These are phyloP conservation scores for Hormiphora californensis DNA, from an alignment of 37 sponge, comb jelly and placozoan species.

Conservation along the genomic window DNA sequence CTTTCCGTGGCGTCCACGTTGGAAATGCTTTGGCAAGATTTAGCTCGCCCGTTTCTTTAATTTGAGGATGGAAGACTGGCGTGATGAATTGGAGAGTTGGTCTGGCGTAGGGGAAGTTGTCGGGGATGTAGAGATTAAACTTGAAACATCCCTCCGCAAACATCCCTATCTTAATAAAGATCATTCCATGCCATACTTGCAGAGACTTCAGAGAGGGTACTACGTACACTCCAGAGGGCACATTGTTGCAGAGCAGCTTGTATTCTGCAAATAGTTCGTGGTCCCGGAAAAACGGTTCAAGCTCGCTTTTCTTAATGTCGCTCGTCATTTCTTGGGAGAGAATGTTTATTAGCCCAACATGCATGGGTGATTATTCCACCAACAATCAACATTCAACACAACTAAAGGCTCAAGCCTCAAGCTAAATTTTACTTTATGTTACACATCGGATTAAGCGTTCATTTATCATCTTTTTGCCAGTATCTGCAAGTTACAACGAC, in stretches of 20 bases:
- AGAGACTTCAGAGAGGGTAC: slow-evolving; percentile 43
- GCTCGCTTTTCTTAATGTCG: no score
- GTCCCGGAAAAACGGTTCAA: slow-evolving; percentile 39
- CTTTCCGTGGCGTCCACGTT: slow-evolving; percentile 49
- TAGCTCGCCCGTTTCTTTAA: slow-evolving; percentile 17
- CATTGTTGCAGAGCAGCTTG: slow-evolving; percentile 48
- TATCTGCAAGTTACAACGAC: no score
- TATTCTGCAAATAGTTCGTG: slow-evolving; percentile 47
- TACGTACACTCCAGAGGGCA: slow-evolving; percentile 43
- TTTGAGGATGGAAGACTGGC: slow-evolving; percentile 48
- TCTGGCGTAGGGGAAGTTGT: slow-evolving; percentile 43
- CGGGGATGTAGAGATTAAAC: slow-evolving; percentile 39
- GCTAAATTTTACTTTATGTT: no score
- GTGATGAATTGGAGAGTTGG: slow-evolving; percentile 14
- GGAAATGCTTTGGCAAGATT: slow-evolving; percentile 46
- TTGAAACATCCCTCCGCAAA: slow-evolving; percentile 51
- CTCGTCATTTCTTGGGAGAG: no score
- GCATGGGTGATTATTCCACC: no score
- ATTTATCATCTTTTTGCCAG: no score
- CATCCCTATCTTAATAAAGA: slow-evolving; percentile 47
- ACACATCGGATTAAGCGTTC: no score
- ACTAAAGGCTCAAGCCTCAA: no score
- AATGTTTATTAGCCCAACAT: no score
- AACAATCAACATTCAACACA: no score
- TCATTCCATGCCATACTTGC: slow-evolving; percentile 55